These are phyloP conservation scores for Lasioglossum morio DNA, from an alignment of 2,888 invertebrate species.

Conservation along the genomic window DNA sequence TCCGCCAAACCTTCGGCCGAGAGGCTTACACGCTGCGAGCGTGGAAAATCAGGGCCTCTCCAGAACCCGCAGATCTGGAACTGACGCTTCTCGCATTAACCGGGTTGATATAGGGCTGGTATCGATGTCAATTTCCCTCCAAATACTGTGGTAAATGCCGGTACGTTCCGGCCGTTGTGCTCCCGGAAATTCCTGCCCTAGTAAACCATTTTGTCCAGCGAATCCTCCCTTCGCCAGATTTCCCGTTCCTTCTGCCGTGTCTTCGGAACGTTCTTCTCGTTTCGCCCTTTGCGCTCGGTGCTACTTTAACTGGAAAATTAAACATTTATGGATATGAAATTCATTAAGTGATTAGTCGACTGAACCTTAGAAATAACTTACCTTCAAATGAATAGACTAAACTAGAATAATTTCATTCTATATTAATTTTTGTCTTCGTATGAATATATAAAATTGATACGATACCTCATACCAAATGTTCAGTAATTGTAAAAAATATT, in stretches of 20 bases:
- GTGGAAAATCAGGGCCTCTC: conserved; percentile 12
- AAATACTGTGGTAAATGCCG: conserved; percentile 1
- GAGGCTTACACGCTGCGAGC: conserved; percentile 1
- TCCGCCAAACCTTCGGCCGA: neutral
- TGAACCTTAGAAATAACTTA: too few species aligned
- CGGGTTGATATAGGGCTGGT: neutral
- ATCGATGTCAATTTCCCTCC: neutral
- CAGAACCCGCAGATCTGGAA: neutral
- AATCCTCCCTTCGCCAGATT: neutral
- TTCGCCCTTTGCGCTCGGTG: neutral
- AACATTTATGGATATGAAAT: too few species aligned
- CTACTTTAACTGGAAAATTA: too few species aligned
- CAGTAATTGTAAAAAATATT: too few species aligned
- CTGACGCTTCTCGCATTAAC: conserved; percentile 5
- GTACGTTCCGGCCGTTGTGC: neutral
- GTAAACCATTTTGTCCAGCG: neutral
- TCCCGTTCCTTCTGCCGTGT: neutral
- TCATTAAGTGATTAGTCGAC: too few species aligned
- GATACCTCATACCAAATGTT: too few species aligned
- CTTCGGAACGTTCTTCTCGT: neutral
- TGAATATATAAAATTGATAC: too few species aligned
- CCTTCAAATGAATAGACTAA: too few species aligned
- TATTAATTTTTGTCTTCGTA: too few species aligned
- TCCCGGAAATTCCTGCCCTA: neutral
- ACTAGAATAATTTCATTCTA: too few species aligned